phyloP scores from a whole-genome alignment of 2,797 vertebrate genomes.

The Eulemur mongoz region DNA sequence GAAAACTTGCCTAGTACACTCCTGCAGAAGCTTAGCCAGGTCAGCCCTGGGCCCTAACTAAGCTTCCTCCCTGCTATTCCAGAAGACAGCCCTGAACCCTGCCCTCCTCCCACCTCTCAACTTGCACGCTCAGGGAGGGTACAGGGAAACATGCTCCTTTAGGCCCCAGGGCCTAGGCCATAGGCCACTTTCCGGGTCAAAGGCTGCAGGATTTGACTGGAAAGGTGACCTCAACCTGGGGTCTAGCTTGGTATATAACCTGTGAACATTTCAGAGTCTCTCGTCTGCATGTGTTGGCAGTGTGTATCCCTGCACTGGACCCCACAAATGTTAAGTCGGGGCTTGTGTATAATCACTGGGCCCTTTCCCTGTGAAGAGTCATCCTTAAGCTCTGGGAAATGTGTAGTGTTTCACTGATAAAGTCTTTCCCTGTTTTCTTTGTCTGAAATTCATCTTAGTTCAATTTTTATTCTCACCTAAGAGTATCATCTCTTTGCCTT shows the following conservation, averaged over 20 bases:
- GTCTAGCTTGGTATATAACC: neutral
- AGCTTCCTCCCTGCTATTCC: neutral
- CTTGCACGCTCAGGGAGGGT: neutral
- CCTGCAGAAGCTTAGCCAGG: neutral
- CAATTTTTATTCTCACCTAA: neutral
- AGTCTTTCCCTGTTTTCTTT: neutral
- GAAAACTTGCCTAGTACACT: neutral
- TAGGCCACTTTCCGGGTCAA: neutral
- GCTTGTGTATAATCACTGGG: neutral
- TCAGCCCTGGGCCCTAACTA: neutral
- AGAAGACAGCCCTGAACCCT: neutral
- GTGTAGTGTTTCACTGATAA: neutral
- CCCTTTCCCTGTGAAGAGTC: neutral
- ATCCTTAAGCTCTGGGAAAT: neutral
- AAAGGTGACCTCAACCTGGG: neutral
- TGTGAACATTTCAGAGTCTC: neutral
- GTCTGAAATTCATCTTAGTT: neutral
- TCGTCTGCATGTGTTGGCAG: neutral
- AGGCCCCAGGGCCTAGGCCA: neutral
- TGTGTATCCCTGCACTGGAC: too few species aligned
- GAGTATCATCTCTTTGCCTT: neutral
- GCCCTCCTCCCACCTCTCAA: neutral
- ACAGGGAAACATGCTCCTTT: neutral
- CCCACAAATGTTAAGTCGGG: neutral
- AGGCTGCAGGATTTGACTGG: neutral